These are phyloP conservation scores for Sarcophaga subvicina DNA, from an alignment of 2,888 invertebrate species.

Conservation along the genomic window DNA sequence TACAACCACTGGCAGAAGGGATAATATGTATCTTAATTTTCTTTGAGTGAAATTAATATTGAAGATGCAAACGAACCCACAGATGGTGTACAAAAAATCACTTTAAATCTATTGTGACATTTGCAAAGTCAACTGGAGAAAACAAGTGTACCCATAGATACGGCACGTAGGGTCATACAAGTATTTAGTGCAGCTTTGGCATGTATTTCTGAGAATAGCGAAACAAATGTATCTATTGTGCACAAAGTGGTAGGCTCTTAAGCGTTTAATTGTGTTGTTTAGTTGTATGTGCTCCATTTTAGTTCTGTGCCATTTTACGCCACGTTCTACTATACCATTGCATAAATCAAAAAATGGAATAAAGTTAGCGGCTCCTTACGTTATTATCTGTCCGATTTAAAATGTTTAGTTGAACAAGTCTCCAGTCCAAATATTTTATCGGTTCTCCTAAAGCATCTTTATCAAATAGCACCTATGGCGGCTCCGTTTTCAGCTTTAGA, in stretches of 20 bases:
- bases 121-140: conserved; percentile 88
- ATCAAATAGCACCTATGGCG: conserved; percentile 91
- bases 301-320: conserved; percentile 71
- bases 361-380: conserved; percentile 89
- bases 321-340: conserved; percentile 86
- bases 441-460: conserved; percentile 93
- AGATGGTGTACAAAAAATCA: conserved; percentile 84
- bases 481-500: conserved; percentile 86
- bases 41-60: conserved; percentile 87
- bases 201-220: conserved; percentile 83
- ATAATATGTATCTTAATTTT: too few species aligned
- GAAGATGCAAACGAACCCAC: conserved; percentile 83
- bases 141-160: conserved; percentile 84
- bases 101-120: conserved; percentile 87
- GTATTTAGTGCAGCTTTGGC: conserved; percentile 91
- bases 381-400: conserved; percentile 89
- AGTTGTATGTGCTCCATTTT: too few species aligned
- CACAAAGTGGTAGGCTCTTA: conserved; percentile 87
- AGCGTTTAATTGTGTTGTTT: too few species aligned
- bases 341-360: conserved; percentile 91
- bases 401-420: conserved; percentile 90
- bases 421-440: conserved; percentile 91
- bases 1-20: too few species aligned
- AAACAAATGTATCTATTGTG: conserved; percentile 77
- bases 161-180: conserved; percentile 86